phyloP scores from a whole-genome alignment of 1,140 invertebrate genomes.

The Sweltsa coloradensis region DNA sequence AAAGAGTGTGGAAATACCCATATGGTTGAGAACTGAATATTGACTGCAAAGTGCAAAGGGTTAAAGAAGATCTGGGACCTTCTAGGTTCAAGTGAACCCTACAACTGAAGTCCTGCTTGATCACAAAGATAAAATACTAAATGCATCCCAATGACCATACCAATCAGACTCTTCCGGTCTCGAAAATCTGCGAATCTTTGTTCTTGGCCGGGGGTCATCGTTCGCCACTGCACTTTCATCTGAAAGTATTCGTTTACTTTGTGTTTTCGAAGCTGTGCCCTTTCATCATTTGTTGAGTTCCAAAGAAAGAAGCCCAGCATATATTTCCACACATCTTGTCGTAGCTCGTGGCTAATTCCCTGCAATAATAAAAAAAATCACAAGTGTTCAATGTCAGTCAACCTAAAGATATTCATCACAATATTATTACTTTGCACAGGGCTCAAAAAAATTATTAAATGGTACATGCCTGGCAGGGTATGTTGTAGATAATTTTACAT shows the following conservation, averaged over 20 bases:
- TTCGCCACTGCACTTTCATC: slow-evolving; percentile 96
- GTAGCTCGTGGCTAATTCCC: slow-evolving; percentile 55
- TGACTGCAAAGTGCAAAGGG: too few species aligned
- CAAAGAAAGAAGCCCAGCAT: slow-evolving; percentile 81
- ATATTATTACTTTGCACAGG: neutral
- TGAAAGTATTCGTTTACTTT: slow-evolving; percentile 81
- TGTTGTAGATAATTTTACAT: too few species aligned
- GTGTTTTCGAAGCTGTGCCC: slow-evolving; percentile 49
- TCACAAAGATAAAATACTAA: slow-evolving; percentile 1
- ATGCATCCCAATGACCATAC: too few species aligned
- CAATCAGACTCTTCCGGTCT: slow-evolving; percentile 86
- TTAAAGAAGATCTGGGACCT: too few species aligned
- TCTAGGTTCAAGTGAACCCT: too few species aligned
- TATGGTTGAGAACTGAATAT: too few species aligned
- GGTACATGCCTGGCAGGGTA: neutral
- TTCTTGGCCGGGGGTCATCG: slow-evolving; percentile 79
- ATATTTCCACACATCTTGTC: slow-evolving; percentile 90
- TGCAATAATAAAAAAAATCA: slow-evolving; percentile 23
- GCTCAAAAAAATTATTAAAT: neutral
- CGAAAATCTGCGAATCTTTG: slow-evolving; percentile 75
- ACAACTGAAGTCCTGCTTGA: too few species aligned
- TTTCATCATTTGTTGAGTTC: slow-evolving; percentile 61
- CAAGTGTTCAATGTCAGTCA: neutral
- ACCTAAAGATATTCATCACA: neutral
- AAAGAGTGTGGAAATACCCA: too few species aligned